These are phyloP conservation scores for Siphonodentalium dalli DNA, from an alignment of 2,888 invertebrate genomes.

Conservation along the genomic window DNA sequence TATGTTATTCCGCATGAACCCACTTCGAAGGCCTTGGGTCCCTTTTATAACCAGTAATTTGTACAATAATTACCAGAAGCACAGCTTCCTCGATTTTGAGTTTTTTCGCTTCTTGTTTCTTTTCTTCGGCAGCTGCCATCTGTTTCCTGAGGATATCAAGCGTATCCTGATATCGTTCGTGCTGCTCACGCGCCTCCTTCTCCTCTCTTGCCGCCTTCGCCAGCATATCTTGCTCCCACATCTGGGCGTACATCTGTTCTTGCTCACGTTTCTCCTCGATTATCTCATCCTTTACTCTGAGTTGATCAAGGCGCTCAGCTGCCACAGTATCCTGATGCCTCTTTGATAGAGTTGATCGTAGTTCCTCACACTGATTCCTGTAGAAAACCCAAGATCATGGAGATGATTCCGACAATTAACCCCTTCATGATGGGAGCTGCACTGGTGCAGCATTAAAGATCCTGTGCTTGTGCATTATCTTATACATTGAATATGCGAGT, in stretches of 20 bases:
- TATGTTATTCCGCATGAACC: too few relatives aligned
- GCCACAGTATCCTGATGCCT: slow-evolving; percentile 59
- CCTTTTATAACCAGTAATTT: too few relatives aligned
- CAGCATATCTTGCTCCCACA: slow-evolving; percentile 62
- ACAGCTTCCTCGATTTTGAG: slow-evolving; percentile 61
- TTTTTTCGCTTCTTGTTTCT: slow-evolving; percentile 53
- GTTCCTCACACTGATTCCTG: slow-evolving; percentile 63
- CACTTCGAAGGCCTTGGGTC: too few relatives aligned
- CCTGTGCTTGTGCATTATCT: too few relatives aligned
- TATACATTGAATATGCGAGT: too few relatives aligned
- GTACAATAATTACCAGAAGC: slow-evolving; percentile 57
- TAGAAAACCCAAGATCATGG: slow-evolving; percentile 4
- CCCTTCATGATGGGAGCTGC: too few relatives aligned
- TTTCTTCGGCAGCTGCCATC: slow-evolving; percentile 59
- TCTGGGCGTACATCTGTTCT: slow-evolving; percentile 58
- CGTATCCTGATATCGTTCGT: slow-evolving; percentile 55
- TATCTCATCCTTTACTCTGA: slow-evolving; percentile 44
- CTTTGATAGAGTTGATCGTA: slow-evolving; percentile 60
- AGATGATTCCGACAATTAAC: too few relatives aligned
- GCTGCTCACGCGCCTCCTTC: slow-evolving; percentile 51
- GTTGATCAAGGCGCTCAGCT: slow-evolving; percentile 56
- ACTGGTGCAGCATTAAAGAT: too few relatives aligned
- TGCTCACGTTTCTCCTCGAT: slow-evolving; percentile 44
- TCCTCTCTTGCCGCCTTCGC: slow-evolving; percentile 62
- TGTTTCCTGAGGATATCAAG: slow-evolving; percentile 56